phyloP scores from a whole-genome alignment of 2,113 vertebrate species.

The Alligator sinensis region DNA sequence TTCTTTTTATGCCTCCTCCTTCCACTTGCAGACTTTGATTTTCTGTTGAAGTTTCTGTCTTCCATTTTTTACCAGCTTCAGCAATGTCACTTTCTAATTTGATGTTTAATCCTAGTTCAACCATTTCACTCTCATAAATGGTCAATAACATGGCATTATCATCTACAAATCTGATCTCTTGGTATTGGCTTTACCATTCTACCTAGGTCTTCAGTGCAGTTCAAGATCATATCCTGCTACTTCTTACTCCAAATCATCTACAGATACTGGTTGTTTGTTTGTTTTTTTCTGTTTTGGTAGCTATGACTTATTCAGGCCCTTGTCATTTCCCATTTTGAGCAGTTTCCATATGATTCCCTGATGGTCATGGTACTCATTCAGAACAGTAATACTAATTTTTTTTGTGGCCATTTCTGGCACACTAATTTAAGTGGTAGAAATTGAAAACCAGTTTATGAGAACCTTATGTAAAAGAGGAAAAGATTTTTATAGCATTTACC shows the following conservation, averaged over 20 bases:
- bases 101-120: neutral
- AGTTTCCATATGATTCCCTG: neutral
- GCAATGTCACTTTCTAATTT: neutral
- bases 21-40: neutral
- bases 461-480: neutral
- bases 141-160: neutral
- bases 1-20: neutral
- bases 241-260: accelerated
- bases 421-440: neutral
- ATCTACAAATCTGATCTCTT: neutral
- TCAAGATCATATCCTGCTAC: no score
- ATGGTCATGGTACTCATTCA: neutral
- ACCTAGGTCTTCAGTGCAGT: neutral
- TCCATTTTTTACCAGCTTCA: neutral
- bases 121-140: accelerated
- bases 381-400: neutral
- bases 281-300: neutral
- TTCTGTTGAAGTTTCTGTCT: neutral
- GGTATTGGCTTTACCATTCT: neutral
- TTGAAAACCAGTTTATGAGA: neutral
- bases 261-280: accelerated
- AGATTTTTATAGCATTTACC: neutral
- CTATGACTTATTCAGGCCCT: neutral
- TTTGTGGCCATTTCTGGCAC: neutral
- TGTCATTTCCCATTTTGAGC: neutral